Conservation (phyloP, 2,888 invertebrate species). For the Microdon myrmicae region DNA sequence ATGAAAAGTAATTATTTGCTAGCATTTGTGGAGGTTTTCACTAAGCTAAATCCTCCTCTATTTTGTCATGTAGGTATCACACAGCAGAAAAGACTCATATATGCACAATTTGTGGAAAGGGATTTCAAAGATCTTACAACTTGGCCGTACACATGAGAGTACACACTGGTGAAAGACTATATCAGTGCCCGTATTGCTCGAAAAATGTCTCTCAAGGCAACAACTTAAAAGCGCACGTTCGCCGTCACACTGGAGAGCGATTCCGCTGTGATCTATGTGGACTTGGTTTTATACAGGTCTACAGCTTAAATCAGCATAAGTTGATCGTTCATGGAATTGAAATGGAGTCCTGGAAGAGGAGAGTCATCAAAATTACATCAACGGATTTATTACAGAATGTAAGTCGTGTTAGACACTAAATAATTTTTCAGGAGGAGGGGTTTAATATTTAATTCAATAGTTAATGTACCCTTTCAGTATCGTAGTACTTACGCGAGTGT, state of each 20-base stretch:
- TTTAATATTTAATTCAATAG: too few relatives aligned
- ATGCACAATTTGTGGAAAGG: constrained; percentile 68
- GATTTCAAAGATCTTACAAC: constrained; percentile 70
- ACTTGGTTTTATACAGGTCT: constrained; percentile 63
- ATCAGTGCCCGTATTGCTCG: constrained; percentile 70
- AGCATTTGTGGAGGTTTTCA: not conserved
- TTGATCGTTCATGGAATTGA: constrained; percentile 66
- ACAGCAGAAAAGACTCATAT: constrained; percentile 71
- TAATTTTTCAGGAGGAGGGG: too few relatives aligned
- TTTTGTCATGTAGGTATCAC: constrained; percentile 59
- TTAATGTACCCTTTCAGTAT: too few relatives aligned
- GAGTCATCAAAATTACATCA: constrained; percentile 53
- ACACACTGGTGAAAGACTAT: constrained; percentile 70
- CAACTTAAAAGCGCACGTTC: constrained; percentile 71
- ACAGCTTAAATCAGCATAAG: constrained; percentile 71
- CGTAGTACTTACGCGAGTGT: too few relatives aligned
- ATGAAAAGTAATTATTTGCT: constrained; percentile 68
- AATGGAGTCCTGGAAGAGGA: constrained; percentile 66
- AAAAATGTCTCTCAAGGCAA: constrained; percentile 72
- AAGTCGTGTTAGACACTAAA: too few relatives aligned
- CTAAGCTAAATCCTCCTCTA: not conserved
- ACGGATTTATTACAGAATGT: constrained; percentile 1
- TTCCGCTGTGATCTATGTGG: constrained; percentile 71
- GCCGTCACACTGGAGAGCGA: constrained; percentile 71
- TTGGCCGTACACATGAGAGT: constrained; percentile 71